Base-by-base conservation (phyloP, 2,797 vertebrate species). In the Dromococcyx pavoninus region DNA sequence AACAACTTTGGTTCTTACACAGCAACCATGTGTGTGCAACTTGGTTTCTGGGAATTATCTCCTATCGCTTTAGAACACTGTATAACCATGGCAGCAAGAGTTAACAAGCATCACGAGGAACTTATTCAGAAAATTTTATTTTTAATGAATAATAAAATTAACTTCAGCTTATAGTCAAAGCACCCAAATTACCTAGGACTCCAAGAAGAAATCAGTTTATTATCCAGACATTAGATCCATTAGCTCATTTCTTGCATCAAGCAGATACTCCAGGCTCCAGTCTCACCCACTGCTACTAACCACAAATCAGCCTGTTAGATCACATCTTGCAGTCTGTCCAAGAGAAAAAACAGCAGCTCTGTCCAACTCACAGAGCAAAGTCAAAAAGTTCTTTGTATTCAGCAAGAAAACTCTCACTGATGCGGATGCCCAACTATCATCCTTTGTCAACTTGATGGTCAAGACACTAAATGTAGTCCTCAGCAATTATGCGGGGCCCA, bases 251-350 rank as follows among this genome's bases (percentile, higher is more conserved):
- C 61, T 82, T 82, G 71, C 76, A 88, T 72, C 27, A 81, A 53
- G 86, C 57, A 67, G 86, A 84, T 81, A 70, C 44, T 92, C 62
- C 56, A 75, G 79, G 70, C 79, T 93, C 64, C 71, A 33, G 77
- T 44, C 60, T 89, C 76, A 60, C 54, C 37, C 89, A 72, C 33
- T 72, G 54, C 70, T 62, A 51, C 81, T 91, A 94, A 94, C 79
- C 89, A 84, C 76, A 92, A 79, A 91, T 88, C 91, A 89, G 80
- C n/a, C 79, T 88, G 83, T 93, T 95, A 91, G 44, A 92, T 94
- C 94, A 91, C 62, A 77, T 87, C 78, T 92, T 89, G 84, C 74
- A 93, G 66, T 35, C 73, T 86, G 85, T 88, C 82, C 91, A 93
- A 92, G 66, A 91, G 32, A 32, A 73, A 86, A 88, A 95, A 48